Conservation (phyloP, 2,113 vertebrate species). For the Morone chrysops region DNA sequence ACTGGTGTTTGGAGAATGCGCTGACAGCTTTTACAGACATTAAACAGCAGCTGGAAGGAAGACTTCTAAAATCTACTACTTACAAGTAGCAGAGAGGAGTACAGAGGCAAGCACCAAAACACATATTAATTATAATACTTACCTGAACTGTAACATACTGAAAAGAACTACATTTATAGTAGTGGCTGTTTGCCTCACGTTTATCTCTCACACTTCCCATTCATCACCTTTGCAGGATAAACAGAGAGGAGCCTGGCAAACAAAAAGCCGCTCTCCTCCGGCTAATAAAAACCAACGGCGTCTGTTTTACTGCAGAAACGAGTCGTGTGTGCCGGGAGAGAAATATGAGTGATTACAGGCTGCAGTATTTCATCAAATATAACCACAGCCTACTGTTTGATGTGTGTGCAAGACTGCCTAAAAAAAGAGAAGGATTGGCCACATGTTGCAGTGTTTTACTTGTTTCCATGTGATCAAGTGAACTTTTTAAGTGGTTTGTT, state of each 20-base stretch:
- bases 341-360: constrained; percentile 21
- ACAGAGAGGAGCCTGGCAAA: constrained; percentile 16
- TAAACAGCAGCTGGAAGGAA: constrained; percentile 30
- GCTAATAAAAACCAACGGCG: not conserved
- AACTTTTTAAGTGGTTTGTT: not conserved
- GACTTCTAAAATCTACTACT: not conserved
- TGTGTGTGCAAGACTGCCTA: not conserved
- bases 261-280: not conserved
- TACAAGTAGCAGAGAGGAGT: not conserved
- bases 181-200: not conserved
- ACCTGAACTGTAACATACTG: not conserved
- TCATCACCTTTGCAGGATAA: constrained; percentile 1
- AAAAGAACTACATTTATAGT: not conserved
- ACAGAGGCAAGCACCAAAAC: not conserved
- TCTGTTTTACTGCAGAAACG: not conserved
- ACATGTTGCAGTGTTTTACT: not conserved
- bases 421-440: not conserved
- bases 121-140: not conserved
- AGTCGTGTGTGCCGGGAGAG: fast-evolving
- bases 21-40: constrained; percentile 14
- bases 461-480: not conserved
- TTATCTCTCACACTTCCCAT: not conserved
- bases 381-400: not conserved
- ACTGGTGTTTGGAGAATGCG: constrained; percentile 8
- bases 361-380: not conserved